These are phyloP conservation scores for Falco concolor DNA, from an alignment of 2,797 vertebrate species.

Conservation along the genomic window DNA sequence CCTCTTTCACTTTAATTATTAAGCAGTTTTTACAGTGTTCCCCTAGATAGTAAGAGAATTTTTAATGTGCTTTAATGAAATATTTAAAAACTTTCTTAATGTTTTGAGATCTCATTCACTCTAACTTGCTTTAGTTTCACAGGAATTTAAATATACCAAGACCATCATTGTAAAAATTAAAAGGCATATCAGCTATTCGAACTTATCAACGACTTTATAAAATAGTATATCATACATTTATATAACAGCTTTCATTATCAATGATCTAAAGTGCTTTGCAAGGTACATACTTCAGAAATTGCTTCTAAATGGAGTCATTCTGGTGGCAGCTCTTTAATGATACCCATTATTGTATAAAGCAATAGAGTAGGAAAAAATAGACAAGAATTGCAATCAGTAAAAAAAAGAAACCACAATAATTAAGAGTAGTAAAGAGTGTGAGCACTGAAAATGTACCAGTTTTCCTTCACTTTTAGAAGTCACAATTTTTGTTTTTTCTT, in stretches of 20 bases:
- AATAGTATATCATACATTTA: background rate
- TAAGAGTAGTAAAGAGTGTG: background rate
- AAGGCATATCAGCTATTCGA: constrained; percentile 6
- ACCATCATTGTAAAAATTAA: constrained; percentile 6
- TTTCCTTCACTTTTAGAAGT: background rate
- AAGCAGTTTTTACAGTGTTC: constrained; percentile 17
- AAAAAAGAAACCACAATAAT: background rate
- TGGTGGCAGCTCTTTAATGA: constrained; percentile 1
- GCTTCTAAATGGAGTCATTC: constrained; percentile 14
- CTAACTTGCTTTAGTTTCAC: constrained; percentile 8
- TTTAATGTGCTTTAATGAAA: constrained; percentile 39
- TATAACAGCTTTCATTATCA: constrained; percentile 17
- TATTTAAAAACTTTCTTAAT: constrained; percentile 31
- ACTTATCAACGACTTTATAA: background rate
- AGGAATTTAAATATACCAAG: constrained; percentile 6
- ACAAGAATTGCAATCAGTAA: background rate
- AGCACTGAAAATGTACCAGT: background rate
- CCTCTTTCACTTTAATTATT: constrained; percentile 1
- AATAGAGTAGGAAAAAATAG: background rate
- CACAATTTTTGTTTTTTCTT: background rate
- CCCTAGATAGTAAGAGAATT: background rate
- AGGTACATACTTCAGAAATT: constrained; percentile 17
- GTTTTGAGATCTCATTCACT: constrained; percentile 38
- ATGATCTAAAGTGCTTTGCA: background rate
- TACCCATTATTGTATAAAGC: background rate